A percentile compares a stretch with the other conserved stretches of the same genome.
These are phyloP conservation scores for Trichonephila inaurata DNA, from an alignment of 1,140 invertebrate genomes.

Conservation along the genomic window DNA sequence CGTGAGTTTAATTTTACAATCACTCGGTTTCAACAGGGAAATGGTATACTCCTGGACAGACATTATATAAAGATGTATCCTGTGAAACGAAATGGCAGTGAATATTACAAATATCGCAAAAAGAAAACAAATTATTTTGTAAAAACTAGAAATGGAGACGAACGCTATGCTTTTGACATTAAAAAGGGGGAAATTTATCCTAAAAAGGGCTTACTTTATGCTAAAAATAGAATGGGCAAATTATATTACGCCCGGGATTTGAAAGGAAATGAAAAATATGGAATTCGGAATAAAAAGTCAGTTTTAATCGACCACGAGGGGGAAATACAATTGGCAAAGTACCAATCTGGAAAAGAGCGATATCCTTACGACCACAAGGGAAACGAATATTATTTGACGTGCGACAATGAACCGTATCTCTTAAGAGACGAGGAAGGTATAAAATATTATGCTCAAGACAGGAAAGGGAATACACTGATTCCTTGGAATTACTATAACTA, in stretches of 20 bases:
- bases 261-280: neutral
- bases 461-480: neutral
- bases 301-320: neutral
- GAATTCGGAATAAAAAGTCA: neutral
- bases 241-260: neutral
- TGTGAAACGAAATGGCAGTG: neutral
- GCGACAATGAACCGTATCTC: neutral
- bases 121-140: neutral
- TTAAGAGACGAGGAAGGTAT: neutral
- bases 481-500: neutral
- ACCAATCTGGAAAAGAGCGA: neutral
- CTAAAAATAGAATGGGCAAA: neutral
- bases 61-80: slow-evolving; percentile 23
- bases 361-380: neutral
- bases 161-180: neutral
- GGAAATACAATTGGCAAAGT: neutral
- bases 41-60: neutral
- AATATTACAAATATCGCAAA: neutral
- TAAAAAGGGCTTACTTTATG: neutral
- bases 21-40: neutral
- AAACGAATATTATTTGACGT: slow-evolving; percentile 30
- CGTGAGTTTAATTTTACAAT: neutral
- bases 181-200: neutral
- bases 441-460: neutral
- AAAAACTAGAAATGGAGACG: neutral